These are phyloP conservation scores for Adela reaumurella DNA, from an alignment of 2,888 invertebrate genomes.

Conservation along the genomic window DNA sequence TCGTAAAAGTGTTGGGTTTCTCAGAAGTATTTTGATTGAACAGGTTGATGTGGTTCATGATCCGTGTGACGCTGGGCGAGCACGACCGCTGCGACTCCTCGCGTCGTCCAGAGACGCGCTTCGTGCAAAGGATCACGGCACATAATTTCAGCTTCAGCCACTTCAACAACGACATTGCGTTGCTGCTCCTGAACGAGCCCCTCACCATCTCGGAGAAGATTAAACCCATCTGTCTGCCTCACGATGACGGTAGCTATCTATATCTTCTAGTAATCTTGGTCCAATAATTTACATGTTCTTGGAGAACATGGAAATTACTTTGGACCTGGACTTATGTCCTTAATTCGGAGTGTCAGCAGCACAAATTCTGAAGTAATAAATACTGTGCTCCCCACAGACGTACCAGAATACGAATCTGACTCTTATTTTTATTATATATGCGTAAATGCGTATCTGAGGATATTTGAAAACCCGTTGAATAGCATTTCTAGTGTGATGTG, in stretches of 20 bases:
- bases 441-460: too few relatives aligned
- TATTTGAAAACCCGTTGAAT: too few relatives aligned
- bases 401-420: too few relatives aligned
- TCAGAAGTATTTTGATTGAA: too few relatives aligned
- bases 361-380: too few relatives aligned
- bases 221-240: conserved; percentile 79
- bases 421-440: too few relatives aligned
- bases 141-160: conserved; percentile 79
- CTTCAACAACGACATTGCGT: conserved; percentile 82
- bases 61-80: conserved; percentile 82
- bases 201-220: conserved; percentile 74
- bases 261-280: too few relatives aligned
- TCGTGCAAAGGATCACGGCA: conserved; percentile 67
- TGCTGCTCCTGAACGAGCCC: conserved; percentile 72
- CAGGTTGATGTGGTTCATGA: conserved; percentile 90
- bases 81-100: conserved; percentile 77
- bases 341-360: neutral
- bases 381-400: too few relatives aligned
- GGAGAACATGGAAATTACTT: too few relatives aligned
- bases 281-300: too few relatives aligned
- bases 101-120: conserved; percentile 68
- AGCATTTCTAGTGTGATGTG: too few relatives aligned
- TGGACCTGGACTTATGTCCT: neutral
- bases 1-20: too few relatives aligned
- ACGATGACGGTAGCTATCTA: conserved; percentile 60